Evolutionary conservation across 2,797 vertebrate genomes (phyloP).

Genomic region (Gobio occitaniae): DNA sequence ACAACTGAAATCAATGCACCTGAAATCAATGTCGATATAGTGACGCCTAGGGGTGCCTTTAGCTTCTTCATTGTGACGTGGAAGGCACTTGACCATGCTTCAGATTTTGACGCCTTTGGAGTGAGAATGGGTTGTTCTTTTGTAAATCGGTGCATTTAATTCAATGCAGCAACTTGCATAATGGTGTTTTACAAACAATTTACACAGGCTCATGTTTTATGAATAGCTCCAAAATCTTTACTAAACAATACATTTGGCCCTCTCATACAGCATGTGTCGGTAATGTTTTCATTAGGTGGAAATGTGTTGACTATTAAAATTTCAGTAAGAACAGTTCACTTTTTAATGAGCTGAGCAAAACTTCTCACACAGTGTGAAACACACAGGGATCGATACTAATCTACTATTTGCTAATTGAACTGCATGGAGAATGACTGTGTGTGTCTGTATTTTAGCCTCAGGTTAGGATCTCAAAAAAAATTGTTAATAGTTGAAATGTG

Average conservation of each 20-base stretch:
- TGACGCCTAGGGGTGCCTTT: too few relatives aligned
- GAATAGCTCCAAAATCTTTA: background rate
- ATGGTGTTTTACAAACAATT: background rate
- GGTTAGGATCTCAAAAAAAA: constrained; percentile 29
- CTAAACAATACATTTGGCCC: background rate
- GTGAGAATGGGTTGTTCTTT: too few relatives aligned
- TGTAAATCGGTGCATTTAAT: background rate
- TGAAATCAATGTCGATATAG: too few relatives aligned
- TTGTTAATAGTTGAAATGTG: background rate
- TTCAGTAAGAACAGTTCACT: constrained; percentile 28
- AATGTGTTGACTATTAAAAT: background rate
- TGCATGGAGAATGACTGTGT: constrained; percentile 35
- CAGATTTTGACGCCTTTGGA: too few relatives aligned
- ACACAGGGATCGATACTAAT: constrained; percentile 53
- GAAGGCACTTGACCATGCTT: too few relatives aligned
- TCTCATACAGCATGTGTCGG: background rate
- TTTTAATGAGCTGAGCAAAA: constrained; percentile 43
- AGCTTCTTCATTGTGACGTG: too few relatives aligned
- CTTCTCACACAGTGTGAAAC: constrained; percentile 23
- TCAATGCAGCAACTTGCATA: background rate
- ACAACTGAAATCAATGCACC: too few relatives aligned
- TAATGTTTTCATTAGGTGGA: background rate
- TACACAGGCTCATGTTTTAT: background rate
- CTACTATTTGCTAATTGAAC: constrained; percentile 52
- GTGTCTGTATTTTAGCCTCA: constrained; percentile 22